Percentiles rank a stretch among this genome's conserved stretches.
These are phyloP conservation scores for Apocrypta bakeri DNA, from an alignment of 1,140 invertebrate species.

Conservation along the genomic window DNA sequence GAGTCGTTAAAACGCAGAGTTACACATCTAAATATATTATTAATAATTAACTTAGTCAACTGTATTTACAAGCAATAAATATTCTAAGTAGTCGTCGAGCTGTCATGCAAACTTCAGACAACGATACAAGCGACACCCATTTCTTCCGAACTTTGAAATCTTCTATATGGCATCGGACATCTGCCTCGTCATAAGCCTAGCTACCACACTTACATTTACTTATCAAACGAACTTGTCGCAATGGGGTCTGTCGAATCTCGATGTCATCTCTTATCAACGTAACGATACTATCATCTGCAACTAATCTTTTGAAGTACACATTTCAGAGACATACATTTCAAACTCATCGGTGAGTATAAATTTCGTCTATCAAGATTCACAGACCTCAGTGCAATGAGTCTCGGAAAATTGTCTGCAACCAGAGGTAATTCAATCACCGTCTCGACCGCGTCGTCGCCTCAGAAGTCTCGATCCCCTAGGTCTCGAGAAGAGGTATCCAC, in stretches of 20 bases:
- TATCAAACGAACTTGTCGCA: neutral
- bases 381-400: neutral
- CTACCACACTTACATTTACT: conserved; percentile 17
- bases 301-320: neutral
- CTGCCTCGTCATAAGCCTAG: conserved; percentile 46
- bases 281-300: neutral
- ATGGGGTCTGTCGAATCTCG: neutral
- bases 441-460: conserved; percentile 71
- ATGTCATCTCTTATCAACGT: too few relatives aligned
- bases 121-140: conserved; percentile 28
- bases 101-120: conserved; percentile 12
- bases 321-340: neutral
- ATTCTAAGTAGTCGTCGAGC: conserved; percentile 41
- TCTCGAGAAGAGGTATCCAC: conserved; percentile 67
- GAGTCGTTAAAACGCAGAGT: conserved; percentile 54
- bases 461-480: conserved; percentile 67
- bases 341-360: too few relatives aligned
- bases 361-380: neutral
- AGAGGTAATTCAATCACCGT: neutral
- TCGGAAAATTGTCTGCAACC: neutral
- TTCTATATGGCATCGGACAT: conserved; percentile 59
- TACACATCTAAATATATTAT: conserved; percentile 36
- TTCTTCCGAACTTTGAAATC: conserved; percentile 33
- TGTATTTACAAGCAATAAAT: conserved; percentile 67
- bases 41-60: conserved; percentile 57